Evolutionary conservation across 2,888 invertebrate species (phyloP), one percentile per base, ranked within the genome.

Genomic region (Pyrrhosoma nymphula): DNA sequence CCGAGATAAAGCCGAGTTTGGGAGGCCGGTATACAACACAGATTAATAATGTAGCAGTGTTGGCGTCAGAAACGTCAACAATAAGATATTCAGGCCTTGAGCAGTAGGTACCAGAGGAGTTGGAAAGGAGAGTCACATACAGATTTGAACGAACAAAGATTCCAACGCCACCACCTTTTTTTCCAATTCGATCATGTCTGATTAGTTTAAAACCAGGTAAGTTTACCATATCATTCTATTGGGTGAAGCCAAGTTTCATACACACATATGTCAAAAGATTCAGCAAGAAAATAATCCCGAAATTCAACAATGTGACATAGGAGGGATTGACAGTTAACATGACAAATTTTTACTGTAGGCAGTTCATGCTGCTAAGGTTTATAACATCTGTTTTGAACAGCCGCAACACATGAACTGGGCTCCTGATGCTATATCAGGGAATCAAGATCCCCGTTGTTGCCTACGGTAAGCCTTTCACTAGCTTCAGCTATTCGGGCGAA

Each of bases 141-240:
- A 63, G 20, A 63, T 63, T 63, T 63, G 63, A 63, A 63, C 63
- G 63, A 63, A 63, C 20, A 63, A 20, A 63, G 16, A 63, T 63
- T 63, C 63, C 63, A 63, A 63, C 63, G 63, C 63, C 63, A 63
- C 63, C 63, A 63, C 63, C 63, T 63, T 63, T 63, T 63, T 63
- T 63, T 18, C 63, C 63, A 63, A 63, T 63, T 23, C 63, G 8
- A 63, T 63, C 16, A 63, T 23, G 63, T 23, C 63, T 63, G 23
- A 63, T 63, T 63, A 63, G 23, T 4, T 63, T 16, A 63, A 23
- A 63, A 63, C 63, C 63, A 63, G 63, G 23, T 63, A 63, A 63
- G 23, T 63, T 63, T 63, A 63, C 63, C 63, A 63, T 63, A 63
- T 63, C 63, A 63, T 63, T 18, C 63, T 4, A 63, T 23, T 14